Evolutionary conservation across 2,888 invertebrate species (phyloP), one percentile per base, ranked within the genome.

Genomic region (Drosophila setosimentum): DNA sequence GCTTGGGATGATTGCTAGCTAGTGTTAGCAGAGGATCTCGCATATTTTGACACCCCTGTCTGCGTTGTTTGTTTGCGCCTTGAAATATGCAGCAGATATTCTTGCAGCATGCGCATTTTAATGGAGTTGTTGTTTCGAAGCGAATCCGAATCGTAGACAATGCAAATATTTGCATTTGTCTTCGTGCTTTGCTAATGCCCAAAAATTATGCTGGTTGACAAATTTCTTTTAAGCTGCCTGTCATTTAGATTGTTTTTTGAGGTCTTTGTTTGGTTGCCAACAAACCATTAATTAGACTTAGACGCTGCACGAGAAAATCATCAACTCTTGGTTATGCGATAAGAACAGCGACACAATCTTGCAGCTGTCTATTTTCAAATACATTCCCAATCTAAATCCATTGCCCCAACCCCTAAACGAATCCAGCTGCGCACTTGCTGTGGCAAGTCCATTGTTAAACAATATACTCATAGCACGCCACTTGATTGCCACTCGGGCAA

Each of bases 131-230:
- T 89, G 72, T 73, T 73, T 33, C 40, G 54, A 27, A 37, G n/a
- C 13, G 45, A 45, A 8, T 16, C 57, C 16, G 55, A 82, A 73
- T 73, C 45, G 54, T 58, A 78, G 89, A 67, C 82, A 78, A 58
- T 71, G 89, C 87, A 88, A 90, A 87, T 90, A 90, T 90, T 87
- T 87, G 81, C 80, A 72, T 55, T 74, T 55, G 58, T 67, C 61
- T 74, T 59, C 50, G 49, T 33, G 53, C 51, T 65, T 40, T 51
- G 70, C 68, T 91, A 90, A 90, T 91, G 87, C 91, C 87, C 81
- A 87, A 90, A 90, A 91, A 91, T 91, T 90, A 91, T 90, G 91
- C 90, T 91, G 91, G 90, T 90, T 88, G 78, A 79, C 87, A 91
- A 87, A 88, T 91, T 80, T 76, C 65, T 57, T 58, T 21, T 32